phyloP scores from a whole-genome alignment of 2,888 invertebrate genomes.

The Oscheius sp. region DNA sequence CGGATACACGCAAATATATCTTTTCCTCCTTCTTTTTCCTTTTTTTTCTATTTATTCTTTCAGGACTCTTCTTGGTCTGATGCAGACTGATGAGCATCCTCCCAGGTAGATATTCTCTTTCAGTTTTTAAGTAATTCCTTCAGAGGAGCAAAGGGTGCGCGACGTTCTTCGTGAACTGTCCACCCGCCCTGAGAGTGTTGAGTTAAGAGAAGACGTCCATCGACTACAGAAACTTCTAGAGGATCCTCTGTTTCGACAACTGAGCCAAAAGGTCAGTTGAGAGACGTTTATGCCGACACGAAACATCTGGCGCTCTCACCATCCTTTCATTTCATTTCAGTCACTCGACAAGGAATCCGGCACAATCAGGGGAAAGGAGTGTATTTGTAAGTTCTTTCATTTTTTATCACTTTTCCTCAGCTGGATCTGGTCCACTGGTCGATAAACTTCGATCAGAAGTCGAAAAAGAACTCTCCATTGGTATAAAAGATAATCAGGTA shows the following conservation, averaged over 20 bases:
- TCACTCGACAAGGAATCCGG: conserved; percentile 16
- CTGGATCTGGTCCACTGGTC: neutral
- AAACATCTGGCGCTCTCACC: conserved; percentile 1
- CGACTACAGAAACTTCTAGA: conserved; percentile 51
- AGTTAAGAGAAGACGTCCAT: conserved; percentile 47
- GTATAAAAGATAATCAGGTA: conserved; percentile 30
- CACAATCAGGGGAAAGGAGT: neutral
- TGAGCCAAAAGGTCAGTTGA: conserved; percentile 45
- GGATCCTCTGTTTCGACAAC: conserved; percentile 56
- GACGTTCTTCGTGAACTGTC: conserved; percentile 60
- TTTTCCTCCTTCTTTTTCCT: neutral
- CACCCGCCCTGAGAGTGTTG: conserved; percentile 41
- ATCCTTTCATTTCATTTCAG: conserved; percentile 27
- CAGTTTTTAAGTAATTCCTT: conserved; percentile 5
- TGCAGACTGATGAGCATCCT: conserved; percentile 32
- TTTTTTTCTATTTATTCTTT: neutral
- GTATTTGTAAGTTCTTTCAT: conserved; percentile 7
- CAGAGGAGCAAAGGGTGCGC: conserved; percentile 63
- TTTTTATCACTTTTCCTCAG: neutral
- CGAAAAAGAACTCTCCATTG: conserved; percentile 6
- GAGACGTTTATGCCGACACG: neutral
- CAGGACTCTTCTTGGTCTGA: conserved; percentile 8
- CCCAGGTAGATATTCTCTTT: conserved; percentile 7
- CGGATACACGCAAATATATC: neutral
- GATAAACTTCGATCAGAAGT: conserved; percentile 6